Percentiles rank a stretch among this genome's conserved stretches.
Evolutionary conservation across 2,113 vertebrate species (phyloP).

Genomic region (Oreochromis spilurus): DNA sequence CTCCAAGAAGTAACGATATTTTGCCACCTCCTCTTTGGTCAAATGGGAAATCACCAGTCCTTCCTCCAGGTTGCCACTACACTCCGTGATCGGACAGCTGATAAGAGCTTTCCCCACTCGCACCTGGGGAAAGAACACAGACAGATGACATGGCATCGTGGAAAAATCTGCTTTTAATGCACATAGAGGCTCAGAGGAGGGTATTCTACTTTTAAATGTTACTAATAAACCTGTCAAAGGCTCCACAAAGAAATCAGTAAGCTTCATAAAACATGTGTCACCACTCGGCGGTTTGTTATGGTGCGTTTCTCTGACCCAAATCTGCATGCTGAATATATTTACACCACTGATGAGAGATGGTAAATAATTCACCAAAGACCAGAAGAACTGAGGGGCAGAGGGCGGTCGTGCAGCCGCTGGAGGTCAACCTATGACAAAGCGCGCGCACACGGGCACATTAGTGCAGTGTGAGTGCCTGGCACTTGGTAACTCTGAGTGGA

Average conservation of each 20-base stretch:
- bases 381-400: not conserved
- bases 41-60: slow-evolving; percentile 82
- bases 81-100: slow-evolving; percentile 91
- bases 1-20: slow-evolving; percentile 95
- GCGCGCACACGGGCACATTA: not conserved
- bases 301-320: not conserved
- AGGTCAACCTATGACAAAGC: not conserved
- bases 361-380: slow-evolving; percentile 17
- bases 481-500: not conserved
- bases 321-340: not conserved
- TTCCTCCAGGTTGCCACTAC: slow-evolving; percentile 90
- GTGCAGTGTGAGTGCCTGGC: not conserved
- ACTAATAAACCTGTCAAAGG: not conserved
- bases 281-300: not conserved
- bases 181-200: not conserved
- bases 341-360: not conserved
- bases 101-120: slow-evolving; percentile 83
- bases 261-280: not conserved
- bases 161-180: not conserved
- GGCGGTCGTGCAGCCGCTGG: not conserved
- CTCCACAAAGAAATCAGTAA: not conserved
- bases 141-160: not conserved
- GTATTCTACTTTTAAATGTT: not conserved
- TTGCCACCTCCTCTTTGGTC: slow-evolving; percentile 84
- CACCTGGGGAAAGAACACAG: slow-evolving; percentile 71